Percentiles rank a stretch among this genome's conserved stretches.
Conservation (phyloP, 2,888 invertebrate genomes). For the Flexamia atlantica region DNA sequence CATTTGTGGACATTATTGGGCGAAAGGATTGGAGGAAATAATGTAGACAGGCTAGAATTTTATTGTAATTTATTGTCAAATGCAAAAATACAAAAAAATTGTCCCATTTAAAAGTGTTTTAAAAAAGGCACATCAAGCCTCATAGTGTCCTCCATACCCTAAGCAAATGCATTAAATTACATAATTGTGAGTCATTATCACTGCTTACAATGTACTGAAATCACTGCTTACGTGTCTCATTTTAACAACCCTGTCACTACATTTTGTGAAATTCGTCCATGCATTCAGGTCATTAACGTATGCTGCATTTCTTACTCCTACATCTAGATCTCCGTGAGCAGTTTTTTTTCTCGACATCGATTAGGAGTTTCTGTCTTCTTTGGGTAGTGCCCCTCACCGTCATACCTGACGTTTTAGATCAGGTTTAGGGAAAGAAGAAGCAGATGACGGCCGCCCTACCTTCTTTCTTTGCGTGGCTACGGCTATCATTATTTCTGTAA, state of each 20-base stretch:
- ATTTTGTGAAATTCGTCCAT: neutral
- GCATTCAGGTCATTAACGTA: constrained; percentile 31
- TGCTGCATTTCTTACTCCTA: constrained; percentile 4
- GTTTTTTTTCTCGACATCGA: neutral
- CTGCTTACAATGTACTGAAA: neutral
- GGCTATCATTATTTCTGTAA: constrained; percentile 18
- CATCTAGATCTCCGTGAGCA: neutral
- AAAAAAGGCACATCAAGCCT: too few species aligned
- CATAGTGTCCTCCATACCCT: neutral
- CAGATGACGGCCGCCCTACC: neutral
- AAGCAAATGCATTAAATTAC: neutral
- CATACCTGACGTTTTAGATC: neutral
- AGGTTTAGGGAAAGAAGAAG: neutral
- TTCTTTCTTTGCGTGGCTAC: neutral
- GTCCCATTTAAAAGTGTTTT: neutral
- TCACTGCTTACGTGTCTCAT: neutral
- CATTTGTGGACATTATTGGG: neutral
- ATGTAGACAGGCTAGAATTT: neutral
- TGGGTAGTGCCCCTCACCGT: neutral
- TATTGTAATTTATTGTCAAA: too few species aligned
- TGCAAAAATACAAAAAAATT: neutral
- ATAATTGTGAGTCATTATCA: neutral
- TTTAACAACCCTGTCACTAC: neutral
- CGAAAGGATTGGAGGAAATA: neutral
- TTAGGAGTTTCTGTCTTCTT: constrained; percentile 23